Percentiles rank a stretch among this genome's conserved stretches.
Evolutionary conservation across 2,888 invertebrate genomes (phyloP).

Genomic region (Drosophila flavopinicola): DNA sequence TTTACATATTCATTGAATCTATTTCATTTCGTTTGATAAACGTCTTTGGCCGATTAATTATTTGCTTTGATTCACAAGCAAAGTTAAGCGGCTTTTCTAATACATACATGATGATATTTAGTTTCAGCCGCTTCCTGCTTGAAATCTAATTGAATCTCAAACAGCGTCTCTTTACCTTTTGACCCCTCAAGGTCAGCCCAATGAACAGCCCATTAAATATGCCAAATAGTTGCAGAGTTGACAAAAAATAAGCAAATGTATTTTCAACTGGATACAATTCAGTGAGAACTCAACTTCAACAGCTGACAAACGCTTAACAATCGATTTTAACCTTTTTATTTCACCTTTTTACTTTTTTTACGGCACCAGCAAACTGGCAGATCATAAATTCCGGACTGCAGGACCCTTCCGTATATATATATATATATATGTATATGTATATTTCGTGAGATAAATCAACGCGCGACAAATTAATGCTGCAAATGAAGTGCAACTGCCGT

Average conservation of each 20-base stretch:
- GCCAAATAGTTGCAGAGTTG: slow-evolving; percentile 18
- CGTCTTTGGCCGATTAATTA: slow-evolving; percentile 22
- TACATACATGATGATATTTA: not conserved
- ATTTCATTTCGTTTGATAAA: slow-evolving; percentile 8
- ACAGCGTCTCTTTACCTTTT: not conserved
- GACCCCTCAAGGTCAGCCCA: slow-evolving; percentile 21
- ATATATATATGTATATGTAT: slow-evolving; percentile 47
- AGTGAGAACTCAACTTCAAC: slow-evolving; percentile 40
- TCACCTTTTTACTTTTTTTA: not conserved
- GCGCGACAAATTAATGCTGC: slow-evolving; percentile 80
- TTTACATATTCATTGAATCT: slow-evolving; percentile 34
- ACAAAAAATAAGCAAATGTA: slow-evolving; percentile 18
- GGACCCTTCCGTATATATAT: slow-evolving; percentile 12
- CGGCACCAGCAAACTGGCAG: slow-evolving; percentile 31
- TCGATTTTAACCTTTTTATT: slow-evolving; percentile 67
- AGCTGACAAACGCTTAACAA: slow-evolving; percentile 68
- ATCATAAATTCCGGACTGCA: slow-evolving; percentile 64
- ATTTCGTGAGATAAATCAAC: slow-evolving; percentile 78
- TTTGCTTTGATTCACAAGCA: slow-evolving; percentile 26
- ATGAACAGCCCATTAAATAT: slow-evolving; percentile 5
- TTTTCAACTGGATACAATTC: not conserved
- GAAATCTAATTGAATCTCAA: slow-evolving; percentile 1
- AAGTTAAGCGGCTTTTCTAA: slow-evolving; percentile 7
- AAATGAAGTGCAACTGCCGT: slow-evolving; percentile 81
- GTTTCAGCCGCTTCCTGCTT: slow-evolving; percentile 15